These are phyloP conservation scores for Hippopotamus amphibius DNA, from an alignment of 2,113 vertebrate genomes.

Conservation along the genomic window DNA sequence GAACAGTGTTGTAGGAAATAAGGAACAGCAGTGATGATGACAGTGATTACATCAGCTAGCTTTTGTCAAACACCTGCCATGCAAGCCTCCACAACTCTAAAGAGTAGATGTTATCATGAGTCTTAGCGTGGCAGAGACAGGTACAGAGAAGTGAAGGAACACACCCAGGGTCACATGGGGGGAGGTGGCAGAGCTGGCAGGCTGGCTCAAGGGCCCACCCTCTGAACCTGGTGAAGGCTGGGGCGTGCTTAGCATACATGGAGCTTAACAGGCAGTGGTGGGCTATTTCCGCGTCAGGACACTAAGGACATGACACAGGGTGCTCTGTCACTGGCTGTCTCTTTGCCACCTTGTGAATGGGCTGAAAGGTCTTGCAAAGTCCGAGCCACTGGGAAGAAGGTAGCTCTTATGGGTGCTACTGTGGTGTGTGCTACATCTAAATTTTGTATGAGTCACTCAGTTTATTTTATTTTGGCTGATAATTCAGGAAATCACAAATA, in stretches of 20 bases:
- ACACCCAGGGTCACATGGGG: not conserved
- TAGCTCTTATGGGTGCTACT: accelerated
- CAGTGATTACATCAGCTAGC: not conserved
- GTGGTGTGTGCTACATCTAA: not conserved
- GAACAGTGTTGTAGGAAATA: not conserved
- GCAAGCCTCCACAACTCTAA: not conserved
- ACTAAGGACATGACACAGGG: not conserved
- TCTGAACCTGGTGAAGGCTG: not conserved
- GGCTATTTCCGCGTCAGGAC: not conserved
- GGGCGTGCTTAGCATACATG: not conserved
- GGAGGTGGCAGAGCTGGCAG: not conserved
- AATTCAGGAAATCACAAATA: not conserved
- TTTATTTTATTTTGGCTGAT: not conserved
- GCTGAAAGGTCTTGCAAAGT: not conserved
- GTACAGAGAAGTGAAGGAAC: not conserved
- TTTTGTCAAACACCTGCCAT: not conserved
- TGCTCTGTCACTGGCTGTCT: not conserved
- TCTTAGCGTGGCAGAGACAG: not conserved
- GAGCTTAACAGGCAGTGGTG: not conserved
- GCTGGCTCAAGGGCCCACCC: not conserved
- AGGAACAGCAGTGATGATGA: not conserved
- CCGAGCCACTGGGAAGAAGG: not conserved
- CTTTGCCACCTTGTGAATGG: not conserved
- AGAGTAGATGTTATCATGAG: not conserved
- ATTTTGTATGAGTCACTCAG: not conserved